Evolutionary conservation across 2,113 vertebrate species (phyloP).

Genomic region (Chaenogobius annularis): DNA sequence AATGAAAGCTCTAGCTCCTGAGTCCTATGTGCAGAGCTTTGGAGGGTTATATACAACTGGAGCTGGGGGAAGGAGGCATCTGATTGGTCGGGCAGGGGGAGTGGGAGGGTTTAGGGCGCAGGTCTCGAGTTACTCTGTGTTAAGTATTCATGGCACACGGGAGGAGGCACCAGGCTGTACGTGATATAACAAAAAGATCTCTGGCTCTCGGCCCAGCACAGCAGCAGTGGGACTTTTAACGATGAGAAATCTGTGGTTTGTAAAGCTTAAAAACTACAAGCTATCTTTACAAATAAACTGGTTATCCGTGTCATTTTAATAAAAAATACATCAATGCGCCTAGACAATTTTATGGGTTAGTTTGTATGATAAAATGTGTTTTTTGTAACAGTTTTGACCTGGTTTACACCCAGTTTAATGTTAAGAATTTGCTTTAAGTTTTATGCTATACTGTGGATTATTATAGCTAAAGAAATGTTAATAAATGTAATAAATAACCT

Average conservation of each 20-base stretch:
- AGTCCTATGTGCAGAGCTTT: slow-evolving; percentile 15
- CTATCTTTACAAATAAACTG: neutral
- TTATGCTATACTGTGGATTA: neutral
- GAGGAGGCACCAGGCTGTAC: slow-evolving; percentile 21
- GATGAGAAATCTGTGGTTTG: neutral
- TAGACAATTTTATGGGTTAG: too few species aligned
- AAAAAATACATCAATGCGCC: neutral
- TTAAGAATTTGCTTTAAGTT: too few species aligned
- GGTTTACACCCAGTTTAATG: too few species aligned
- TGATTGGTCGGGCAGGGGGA: slow-evolving; percentile 66
- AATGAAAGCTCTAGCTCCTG: slow-evolving; percentile 45
- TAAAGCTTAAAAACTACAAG: too few species aligned
- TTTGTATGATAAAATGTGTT: too few species aligned
- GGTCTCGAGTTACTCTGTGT: slow-evolving; percentile 67
- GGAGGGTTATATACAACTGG: slow-evolving; percentile 66
- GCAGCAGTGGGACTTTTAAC: neutral
- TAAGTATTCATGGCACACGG: slow-evolving; percentile 49
- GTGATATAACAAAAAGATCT: slow-evolving; percentile 52
- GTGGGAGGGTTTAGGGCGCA: slow-evolving; percentile 52
- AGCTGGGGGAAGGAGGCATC: slow-evolving; percentile 30
- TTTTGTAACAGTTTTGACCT: too few species aligned
- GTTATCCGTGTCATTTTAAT: neutral
- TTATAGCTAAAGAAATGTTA: neutral
- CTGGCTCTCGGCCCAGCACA: slow-evolving; percentile 25
- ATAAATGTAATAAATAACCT: too few species aligned